Conservation (phyloP, 2,888 invertebrate genomes). For the Diaperis boleti region DNA sequence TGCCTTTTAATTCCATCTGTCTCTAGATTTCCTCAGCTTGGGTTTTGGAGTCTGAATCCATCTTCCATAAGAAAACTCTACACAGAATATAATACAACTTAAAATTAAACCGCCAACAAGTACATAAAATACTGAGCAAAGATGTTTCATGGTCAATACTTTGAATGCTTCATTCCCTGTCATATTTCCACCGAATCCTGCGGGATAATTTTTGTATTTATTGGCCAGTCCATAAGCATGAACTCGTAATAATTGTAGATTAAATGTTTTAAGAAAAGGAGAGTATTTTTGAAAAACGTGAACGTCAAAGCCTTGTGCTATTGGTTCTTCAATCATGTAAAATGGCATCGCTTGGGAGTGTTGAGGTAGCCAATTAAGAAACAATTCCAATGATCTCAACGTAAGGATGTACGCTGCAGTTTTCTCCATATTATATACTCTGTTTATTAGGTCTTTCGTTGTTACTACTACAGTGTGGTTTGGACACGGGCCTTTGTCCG, state of each 20-base stretch:
- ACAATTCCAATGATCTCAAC: not conserved
- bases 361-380: not conserved
- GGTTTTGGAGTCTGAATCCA: too few relatives aligned
- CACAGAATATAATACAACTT: too few relatives aligned
- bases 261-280: conserved; percentile 3
- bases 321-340: conserved; percentile 8
- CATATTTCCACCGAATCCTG: too few relatives aligned
- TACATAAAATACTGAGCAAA: too few relatives aligned
- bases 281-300: conserved; percentile 15
- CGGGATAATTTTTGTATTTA: too few relatives aligned
- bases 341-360: not conserved
- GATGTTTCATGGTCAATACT: too few relatives aligned
- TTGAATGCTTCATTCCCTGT: too few relatives aligned
- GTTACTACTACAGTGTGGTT: not conserved
- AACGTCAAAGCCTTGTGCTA: conserved; percentile 3
- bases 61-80: too few relatives aligned
- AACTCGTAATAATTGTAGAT: not conserved
- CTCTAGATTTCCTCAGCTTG: too few relatives aligned
- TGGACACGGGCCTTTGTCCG: not conserved
- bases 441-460: not conserved
- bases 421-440: not conserved
- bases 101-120: too few relatives aligned
- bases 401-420: not conserved
- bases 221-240: too few relatives aligned
- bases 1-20: too few relatives aligned